Evolutionary conservation across 2,888 invertebrate genomes (phyloP).

Genomic region (Lucinisca nassula): DNA sequence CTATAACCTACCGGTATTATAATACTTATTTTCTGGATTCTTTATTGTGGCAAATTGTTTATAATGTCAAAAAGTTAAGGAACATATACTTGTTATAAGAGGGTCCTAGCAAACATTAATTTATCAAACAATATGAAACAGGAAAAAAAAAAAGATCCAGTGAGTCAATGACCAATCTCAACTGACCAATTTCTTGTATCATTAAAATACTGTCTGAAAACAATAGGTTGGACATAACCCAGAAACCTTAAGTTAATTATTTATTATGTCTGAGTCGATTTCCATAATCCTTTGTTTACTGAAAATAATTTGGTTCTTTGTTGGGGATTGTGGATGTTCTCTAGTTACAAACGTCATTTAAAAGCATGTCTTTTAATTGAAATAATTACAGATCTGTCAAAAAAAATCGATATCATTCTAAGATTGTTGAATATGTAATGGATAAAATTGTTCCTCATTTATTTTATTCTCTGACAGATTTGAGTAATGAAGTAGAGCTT

Average conservation of each 20-base stretch:
- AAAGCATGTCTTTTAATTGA: constrained; percentile 10
- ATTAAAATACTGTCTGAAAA: too few species aligned
- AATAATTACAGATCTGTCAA: not conserved
- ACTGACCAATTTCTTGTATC: too few species aligned
- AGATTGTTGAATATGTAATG: constrained; percentile 12
- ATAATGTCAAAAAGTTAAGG: too few species aligned
- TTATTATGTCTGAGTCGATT: not conserved
- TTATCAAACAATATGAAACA: too few species aligned
- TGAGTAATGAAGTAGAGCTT: not conserved
- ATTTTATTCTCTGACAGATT: not conserved
- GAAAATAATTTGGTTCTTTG: constrained; percentile 1
- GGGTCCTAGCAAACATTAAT: too few species aligned
- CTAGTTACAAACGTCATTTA: constrained; percentile 4
- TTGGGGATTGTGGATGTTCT: not conserved
- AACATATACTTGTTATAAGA: too few species aligned
- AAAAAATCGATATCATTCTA: not conserved
- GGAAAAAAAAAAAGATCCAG: too few species aligned
- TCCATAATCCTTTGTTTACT: constrained; percentile 8
- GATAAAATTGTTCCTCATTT: constrained; percentile 1
- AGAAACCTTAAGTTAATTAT: constrained; percentile 3
- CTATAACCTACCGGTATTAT: too few species aligned
- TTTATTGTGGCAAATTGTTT: too few species aligned
- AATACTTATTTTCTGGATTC: too few species aligned
- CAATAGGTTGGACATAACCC: too few species aligned
- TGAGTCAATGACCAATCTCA: too few species aligned